Evolutionary conservation across 2,113 vertebrate genomes (phyloP), one percentile per base, ranked within the genome.

Genomic region (Astur gentilis): DNA sequence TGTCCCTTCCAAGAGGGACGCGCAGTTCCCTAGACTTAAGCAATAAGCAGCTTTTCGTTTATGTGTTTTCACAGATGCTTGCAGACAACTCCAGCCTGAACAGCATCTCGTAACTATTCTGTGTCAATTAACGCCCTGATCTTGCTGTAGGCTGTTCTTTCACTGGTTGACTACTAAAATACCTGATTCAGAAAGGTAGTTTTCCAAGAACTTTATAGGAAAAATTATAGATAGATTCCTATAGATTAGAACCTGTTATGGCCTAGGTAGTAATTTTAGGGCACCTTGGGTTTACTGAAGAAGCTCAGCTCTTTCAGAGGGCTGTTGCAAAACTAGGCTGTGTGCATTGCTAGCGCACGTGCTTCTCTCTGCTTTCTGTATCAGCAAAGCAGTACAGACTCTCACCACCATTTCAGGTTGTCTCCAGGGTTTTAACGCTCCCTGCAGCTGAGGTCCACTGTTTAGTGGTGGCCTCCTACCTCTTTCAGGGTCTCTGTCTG

Each of bases 31-130:
- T 11, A 16, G 27, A 36, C 52, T 57, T 40, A 18, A 36, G 45
- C 36, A 22, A 26, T 0, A 26, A 70, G 72, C 40, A 50, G 60
- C 7, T 81, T 86, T 85, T 75, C 0, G 0, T 78, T 16, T 14
- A 8, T 45, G 65, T 78, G 44, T 45, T 73, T 60, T 73, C 77
- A 44, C 52, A 64, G 44, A 17, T 31, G 13, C 36, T 75, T 31
- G 32, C 26, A 18, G 32, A 19, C 31, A 22, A 6, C 78, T 62
- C 32, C 62, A 42, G 29, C 50, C 82, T 21, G 16, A 73, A 38
- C 38, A 60, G 36, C 66, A 15, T 31, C 81, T 54, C 3, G 0
- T 5, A 11, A 15, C 36, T 62, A 2, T 25, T n/a, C 25, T 12
- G 32, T 42, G 54, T 14, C 29, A 23, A 0, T 44, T 6, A 16